Evolutionary conservation across 2,113 vertebrate species (phyloP).

Genomic region (Brachionichthys hirsutus): DNA sequence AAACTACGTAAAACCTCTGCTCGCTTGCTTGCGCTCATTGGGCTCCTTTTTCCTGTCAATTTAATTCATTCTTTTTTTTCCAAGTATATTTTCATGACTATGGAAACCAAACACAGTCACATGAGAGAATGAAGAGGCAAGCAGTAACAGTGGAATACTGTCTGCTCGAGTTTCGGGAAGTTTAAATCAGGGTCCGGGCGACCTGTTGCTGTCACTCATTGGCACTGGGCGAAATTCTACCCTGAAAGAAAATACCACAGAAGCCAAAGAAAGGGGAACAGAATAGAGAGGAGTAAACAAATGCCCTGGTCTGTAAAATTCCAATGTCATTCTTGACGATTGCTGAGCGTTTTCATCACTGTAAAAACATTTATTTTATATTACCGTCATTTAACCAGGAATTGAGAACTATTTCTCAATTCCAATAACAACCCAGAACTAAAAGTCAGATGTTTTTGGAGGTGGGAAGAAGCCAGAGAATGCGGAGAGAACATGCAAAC

Average conservation of each 20-base stretch:
- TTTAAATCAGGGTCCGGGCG: conserved; percentile 69
- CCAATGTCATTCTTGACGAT: conserved; percentile 5
- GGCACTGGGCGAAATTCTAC: conserved; percentile 50
- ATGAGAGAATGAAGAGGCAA: conserved; percentile 32
- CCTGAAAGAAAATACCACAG: conserved; percentile 37
- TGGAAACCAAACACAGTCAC: conserved; percentile 45
- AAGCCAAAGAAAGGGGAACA: not conserved
- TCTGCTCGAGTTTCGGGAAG: conserved; percentile 73
- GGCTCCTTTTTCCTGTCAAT: too few species aligned
- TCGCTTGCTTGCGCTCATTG: too few species aligned
- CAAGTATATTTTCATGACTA: not conserved
- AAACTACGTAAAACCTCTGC: too few species aligned
- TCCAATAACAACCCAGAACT: too few species aligned
- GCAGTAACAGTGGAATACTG: conserved; percentile 52
- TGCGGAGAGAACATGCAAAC: too few species aligned
- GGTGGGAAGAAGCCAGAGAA: too few species aligned
- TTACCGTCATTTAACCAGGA: too few species aligned
- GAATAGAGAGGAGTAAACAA: not conserved
- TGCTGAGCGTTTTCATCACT: conserved; percentile 6
- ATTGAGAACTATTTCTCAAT: too few species aligned
- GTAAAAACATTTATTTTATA: too few species aligned
- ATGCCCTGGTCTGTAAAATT: not conserved
- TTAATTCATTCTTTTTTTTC: not conserved
- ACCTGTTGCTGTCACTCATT: conserved; percentile 81
- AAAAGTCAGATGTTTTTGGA: conserved; percentile 6